A percentile compares a stretch with the other conserved stretches of the same genome.
These are phyloP conservation scores for Micrasema longulum DNA, from an alignment of 1,140 invertebrate genomes.

Conservation along the genomic window DNA sequence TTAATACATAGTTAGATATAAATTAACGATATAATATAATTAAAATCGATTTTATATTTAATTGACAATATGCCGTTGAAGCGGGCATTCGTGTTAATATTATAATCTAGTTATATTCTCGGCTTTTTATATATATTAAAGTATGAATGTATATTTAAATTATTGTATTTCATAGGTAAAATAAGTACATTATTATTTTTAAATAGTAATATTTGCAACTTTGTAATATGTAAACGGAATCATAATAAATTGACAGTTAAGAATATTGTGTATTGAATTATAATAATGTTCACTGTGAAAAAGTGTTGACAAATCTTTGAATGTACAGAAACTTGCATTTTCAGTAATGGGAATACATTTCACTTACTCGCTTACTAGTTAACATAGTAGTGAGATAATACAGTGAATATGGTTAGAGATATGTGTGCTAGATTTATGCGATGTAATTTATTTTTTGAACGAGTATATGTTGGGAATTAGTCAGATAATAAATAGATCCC, in stretches of 20 bases:
- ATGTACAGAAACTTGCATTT: too few species aligned
- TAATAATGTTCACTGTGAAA: too few species aligned
- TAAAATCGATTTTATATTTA: not conserved
- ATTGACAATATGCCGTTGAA: not conserved
- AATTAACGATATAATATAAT: not conserved
- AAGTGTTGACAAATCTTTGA: too few species aligned
- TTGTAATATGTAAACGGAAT: too few species aligned
- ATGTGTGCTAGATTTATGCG: slow-evolving; percentile 45
- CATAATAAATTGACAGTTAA: too few species aligned
- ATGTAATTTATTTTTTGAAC: slow-evolving; percentile 48
- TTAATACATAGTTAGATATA: not conserved
- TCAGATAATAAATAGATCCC: slow-evolving; percentile 64
- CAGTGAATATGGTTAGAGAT: not conserved
- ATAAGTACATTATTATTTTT: too few species aligned
- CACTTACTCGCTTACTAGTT: too few species aligned
- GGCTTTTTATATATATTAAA: too few species aligned
- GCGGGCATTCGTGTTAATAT: not conserved
- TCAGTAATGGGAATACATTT: too few species aligned
- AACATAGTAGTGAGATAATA: not conserved
- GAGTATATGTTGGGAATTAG: slow-evolving; percentile 63
- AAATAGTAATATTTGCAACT: too few species aligned
- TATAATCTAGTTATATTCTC: too few species aligned
- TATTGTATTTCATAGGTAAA: slow-evolving; percentile 1
- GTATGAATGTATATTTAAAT: not conserved
- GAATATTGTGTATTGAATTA: too few species aligned